Base-by-base conservation (phyloP, 2,113 vertebrate species). In the Chiloscyllium plagiosum region DNA sequence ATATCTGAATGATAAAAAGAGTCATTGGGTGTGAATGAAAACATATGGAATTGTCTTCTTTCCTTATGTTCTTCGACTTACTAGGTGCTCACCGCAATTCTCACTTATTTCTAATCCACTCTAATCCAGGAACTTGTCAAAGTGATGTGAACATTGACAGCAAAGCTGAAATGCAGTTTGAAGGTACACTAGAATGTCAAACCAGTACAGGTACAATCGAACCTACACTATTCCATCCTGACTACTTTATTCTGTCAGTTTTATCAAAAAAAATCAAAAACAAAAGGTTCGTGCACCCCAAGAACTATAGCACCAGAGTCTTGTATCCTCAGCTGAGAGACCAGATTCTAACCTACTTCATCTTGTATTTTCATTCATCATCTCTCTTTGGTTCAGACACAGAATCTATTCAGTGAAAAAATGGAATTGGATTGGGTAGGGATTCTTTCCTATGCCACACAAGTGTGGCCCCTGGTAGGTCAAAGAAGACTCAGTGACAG, bases 121-220 rank as follows among this genome's bases (percentile, higher is more conserved):
- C 68, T 95, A 95, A 24, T 50, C 42, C 68, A 33, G 69, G 13
- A 26, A 24, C 94, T 72, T 95, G 69, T 52, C 94, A 95, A 52
- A 95, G 72, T 76, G 24, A 26, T 95, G 72, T 69, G 13, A 95
- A 72, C 47, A 50, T 50, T 95, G 94, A 95, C 94, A 95, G 94
- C 94, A 95, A 76, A 52, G 42, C 37, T 95, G 68, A 50, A 95
- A 95, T 76, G 24, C 50, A 52, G 68, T 95, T 72, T 72, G 68
- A 95, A 72, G 93, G 94, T 95, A 95, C 69, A 95, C 24, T 33
- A 69, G 37, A 95, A 47, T 95, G 94, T 95, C 69, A 95, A 72
- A 52, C 69, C 68, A 52, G 47, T 26, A 72, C 94, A 95, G 94
- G 72, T n/a, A 52, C 69, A 95, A 76, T 95, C 94, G 76, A 72